Base-by-base conservation (phyloP, 2,888 invertebrate species). In the Pristionchus arcanus region DNA sequence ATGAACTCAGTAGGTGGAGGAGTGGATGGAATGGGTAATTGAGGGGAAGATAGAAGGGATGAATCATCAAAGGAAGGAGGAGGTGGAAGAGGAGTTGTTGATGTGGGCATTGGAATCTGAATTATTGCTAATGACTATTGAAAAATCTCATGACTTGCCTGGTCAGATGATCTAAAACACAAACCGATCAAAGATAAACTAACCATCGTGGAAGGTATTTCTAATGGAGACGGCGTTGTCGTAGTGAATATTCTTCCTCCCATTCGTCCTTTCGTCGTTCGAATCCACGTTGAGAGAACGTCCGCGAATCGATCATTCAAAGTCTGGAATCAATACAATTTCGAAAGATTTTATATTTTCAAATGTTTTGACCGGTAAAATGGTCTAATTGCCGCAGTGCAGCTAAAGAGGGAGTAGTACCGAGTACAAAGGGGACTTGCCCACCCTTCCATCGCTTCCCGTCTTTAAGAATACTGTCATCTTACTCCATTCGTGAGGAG, bases 1-100 rank as follows among this genome's bases (percentile, higher is more conserved):
- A 68, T n/a, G 87, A 87, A 87, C 49, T 87, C 87, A 4, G 87
- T 87, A 2, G 87, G 87, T 16, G 87, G 87, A n/a, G 87, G 87
- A 68, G 87, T 87, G 28, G 59, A 59, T 34, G 59, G 31, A 37
- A 63, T 16, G 34, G n/a, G 0, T 4, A 25, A 0, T 9, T 34
- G 59, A 28, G 34, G 37, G 5, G 34, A 28, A 31, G 59, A 9
- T 34, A 34, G 84, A 59, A 37, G 34, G 19, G 59, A 19, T 3
- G 83, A 28, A 55, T 83, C 49, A 19, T 55, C 31, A 21, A 63
- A 59, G 16, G 84, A 59, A 19, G 87, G 87, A 49, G 68, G 42
- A 11, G 19, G 87, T 21, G 37, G 68, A 4, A 28, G 31, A n/a
- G 16, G 34, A 15, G 49, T 68, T 15, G 28, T 68, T 9, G 85